Evolutionary conservation across 2,888 invertebrate genomes (phyloP), one percentile per base, ranked within the genome.

Genomic region (Unio pictorum): DNA sequence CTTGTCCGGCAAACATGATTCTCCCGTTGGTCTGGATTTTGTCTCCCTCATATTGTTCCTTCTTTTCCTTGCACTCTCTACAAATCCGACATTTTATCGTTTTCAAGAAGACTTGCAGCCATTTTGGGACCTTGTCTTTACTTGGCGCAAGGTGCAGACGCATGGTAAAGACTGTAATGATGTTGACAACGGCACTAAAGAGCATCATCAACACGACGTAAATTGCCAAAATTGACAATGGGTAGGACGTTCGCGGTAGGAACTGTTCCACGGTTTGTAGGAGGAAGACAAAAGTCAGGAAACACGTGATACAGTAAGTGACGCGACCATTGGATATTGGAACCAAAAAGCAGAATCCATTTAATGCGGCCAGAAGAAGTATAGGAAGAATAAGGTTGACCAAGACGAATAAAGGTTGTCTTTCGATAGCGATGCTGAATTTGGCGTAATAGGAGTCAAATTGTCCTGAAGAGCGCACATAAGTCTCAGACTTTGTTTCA

Each of bases 281-380:
- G 6, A 76, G 63, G 4, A 76, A 73, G 11, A 73, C 69, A 34
- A 73, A 76, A 2, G 76, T 71, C 66, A 76, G 66, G 57, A 76
- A 76, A 61, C 76, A 76, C n/a, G 76, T 73, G 57, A 76, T 66
- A 4, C 71, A 71, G 58, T 72, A 73, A 17, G 71, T 73, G 3
- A 76, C 70, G 4, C 76, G 67, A 30, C 76, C 73, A 4, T 73
- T 69, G n/a, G 69, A 73, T 4, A 66, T 68, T 26, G 73, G 76
- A 7, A 76, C 64, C 73, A 67, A 72, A 60, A 76, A 76, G 2
- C 73, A 73, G 64, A 68, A 68, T 6, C 68, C 67, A n/a, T 73
- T 76, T 18, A 76, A 55, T 0, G 58, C 17, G 23, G 61, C 65
- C 6, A 76, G 57, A 7, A 71, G 55, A 6, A 76, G 1, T 18